phyloP scores from a whole-genome alignment of 2,888 invertebrate species.

The Nowickia ferox region DNA sequence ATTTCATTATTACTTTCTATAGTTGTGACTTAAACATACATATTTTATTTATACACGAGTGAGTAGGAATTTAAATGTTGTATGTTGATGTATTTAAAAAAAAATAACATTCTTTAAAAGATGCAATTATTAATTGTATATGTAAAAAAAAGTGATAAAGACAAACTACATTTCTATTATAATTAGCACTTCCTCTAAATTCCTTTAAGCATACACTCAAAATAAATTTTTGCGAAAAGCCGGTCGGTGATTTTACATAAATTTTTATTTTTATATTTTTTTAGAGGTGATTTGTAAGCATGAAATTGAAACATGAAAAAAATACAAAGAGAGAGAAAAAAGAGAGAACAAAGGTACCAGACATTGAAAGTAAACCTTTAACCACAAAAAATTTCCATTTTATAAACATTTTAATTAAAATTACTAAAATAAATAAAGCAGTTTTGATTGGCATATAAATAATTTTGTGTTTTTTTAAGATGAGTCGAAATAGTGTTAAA shows the following conservation, averaged over 20 bases:
- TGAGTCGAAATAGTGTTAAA: background rate
- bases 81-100: background rate
- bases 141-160: conserved; percentile 50
- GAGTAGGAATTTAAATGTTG: background rate
- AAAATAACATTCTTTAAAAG: background rate
- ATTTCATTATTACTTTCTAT: too few species aligned
- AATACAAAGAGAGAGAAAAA: conserved; percentile 42
- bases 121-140: background rate
- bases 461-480: background rate
- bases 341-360: conserved; percentile 57
- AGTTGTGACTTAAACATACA: too few species aligned
- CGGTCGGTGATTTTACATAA: conserved; percentile 46
- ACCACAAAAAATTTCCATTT: conserved; percentile 39
- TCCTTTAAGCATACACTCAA: conserved; percentile 71
- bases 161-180: conserved; percentile 79
- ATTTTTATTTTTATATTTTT: conserved; percentile 25
- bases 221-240: conserved; percentile 53
- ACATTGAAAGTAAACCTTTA: conserved; percentile 58
- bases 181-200: conserved; percentile 77
- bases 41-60: too few species aligned
- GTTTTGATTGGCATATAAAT: conserved; percentile 6
- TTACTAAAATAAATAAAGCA: background rate
- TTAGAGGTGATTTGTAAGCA: conserved; percentile 56
- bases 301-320: conserved; percentile 56
- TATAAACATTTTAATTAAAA: conserved; percentile 13